phyloP scores from a whole-genome alignment of 2,888 invertebrate species.

The Lasioglossum morio region DNA sequence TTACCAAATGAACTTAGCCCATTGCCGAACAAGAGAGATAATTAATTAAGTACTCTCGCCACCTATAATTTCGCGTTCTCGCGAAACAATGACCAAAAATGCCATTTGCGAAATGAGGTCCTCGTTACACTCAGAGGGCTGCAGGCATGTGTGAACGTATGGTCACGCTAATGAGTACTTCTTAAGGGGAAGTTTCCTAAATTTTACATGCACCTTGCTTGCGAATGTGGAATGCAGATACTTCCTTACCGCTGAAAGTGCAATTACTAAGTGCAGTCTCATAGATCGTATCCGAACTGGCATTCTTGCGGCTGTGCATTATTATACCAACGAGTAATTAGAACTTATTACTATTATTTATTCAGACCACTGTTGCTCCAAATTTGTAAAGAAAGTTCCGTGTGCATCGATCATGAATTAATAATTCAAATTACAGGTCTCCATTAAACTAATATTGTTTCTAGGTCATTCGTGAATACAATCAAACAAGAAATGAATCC shows the following conservation, averaged over 20 bases:
- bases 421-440: neutral
- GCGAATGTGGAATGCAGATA: neutral
- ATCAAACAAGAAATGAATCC: too few species aligned
- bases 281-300: neutral
- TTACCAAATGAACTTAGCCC: neutral
- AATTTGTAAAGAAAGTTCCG: neutral
- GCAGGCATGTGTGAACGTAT: neutral
- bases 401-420: neutral
- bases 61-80: neutral
- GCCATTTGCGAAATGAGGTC: neutral
- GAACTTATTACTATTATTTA: neutral
- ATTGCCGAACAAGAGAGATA: neutral
- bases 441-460: too few species aligned
- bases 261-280: neutral
- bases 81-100: neutral
- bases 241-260: neutral
- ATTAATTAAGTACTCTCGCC: neutral
- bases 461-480: too few species aligned
- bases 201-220: neutral
- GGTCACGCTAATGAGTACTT: neutral
- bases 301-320: neutral
- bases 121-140: neutral
- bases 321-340: neutral
- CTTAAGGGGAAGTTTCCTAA: neutral
- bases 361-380: neutral